phyloP scores from a whole-genome alignment of 2,888 invertebrate species.

The Oscheius myriophilus region DNA sequence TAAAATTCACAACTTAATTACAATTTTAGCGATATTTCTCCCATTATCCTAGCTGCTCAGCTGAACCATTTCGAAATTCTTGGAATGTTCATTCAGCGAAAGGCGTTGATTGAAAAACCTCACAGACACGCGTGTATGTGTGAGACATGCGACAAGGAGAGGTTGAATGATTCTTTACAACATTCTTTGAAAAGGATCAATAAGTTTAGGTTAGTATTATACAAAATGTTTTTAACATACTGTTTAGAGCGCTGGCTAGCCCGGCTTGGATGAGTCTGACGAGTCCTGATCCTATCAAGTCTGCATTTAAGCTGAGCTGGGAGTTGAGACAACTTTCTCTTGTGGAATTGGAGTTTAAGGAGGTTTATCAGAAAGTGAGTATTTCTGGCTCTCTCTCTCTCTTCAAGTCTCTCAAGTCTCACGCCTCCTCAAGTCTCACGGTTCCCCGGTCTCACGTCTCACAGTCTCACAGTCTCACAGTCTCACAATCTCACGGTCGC shows the following conservation, averaged over 20 bases:
- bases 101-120: constrained; percentile 66
- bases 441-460: too few species aligned
- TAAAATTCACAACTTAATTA: neutral
- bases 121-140: constrained; percentile 60
- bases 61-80: constrained; percentile 76
- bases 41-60: constrained; percentile 67
- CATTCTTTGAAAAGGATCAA: constrained; percentile 73
- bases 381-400: neutral
- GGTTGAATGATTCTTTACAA: constrained; percentile 73
- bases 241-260: constrained; percentile 74
- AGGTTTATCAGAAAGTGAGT: constrained; percentile 65
- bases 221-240: neutral
- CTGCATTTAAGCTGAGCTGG: constrained; percentile 74
- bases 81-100: constrained; percentile 73
- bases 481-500: too few species aligned
- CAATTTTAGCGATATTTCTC: constrained; percentile 64
- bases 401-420: neutral
- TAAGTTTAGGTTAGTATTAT: constrained; percentile 70
- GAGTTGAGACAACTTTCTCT: constrained; percentile 74
- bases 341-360: constrained; percentile 75
- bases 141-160: constrained; percentile 52
- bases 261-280: constrained; percentile 76
- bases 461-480: too few species aligned
- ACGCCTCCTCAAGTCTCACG: too few species aligned
- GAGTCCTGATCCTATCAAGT: constrained; percentile 74